Evolutionary conservation across 2,888 invertebrate species (phyloP).

Genomic region (Microplitis manilae): DNA sequence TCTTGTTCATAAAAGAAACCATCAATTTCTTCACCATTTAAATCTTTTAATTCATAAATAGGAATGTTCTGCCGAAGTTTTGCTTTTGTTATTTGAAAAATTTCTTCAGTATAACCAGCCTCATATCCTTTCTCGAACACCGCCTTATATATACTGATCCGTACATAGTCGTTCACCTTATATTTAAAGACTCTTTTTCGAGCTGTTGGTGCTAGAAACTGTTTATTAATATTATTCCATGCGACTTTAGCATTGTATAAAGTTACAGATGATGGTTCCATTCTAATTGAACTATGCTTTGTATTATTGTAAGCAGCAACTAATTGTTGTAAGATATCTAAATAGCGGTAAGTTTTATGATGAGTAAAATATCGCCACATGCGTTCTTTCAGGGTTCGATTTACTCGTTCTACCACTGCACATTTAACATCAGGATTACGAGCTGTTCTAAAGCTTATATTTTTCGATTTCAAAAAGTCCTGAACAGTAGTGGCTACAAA

Average conservation of each 20-base stretch:
- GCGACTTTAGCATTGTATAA: not conserved
- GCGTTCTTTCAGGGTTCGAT: not conserved
- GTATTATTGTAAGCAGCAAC: slow-evolving; percentile 52
- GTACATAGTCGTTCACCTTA: not conserved
- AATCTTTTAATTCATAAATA: slow-evolving; percentile 51
- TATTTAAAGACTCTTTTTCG: not conserved
- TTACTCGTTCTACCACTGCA: not conserved
- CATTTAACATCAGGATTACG: slow-evolving; percentile 9
- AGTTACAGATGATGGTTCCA: not conserved
- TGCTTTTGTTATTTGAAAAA: not conserved
- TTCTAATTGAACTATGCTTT: slow-evolving; percentile 45
- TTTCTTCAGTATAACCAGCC: slow-evolving; percentile 39
- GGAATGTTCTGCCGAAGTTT: slow-evolving; percentile 23
- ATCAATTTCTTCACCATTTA: slow-evolving; percentile 38
- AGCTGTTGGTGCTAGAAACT: not conserved
- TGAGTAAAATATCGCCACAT: not conserved
- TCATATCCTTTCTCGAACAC: slow-evolving; percentile 15
- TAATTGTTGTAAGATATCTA: slow-evolving; percentile 51
- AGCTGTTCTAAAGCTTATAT: not conserved
- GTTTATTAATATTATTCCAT: not conserved
- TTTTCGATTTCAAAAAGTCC: not conserved
- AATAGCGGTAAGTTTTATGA: slow-evolving; percentile 48
- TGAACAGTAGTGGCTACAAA: not conserved
- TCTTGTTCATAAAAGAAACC: slow-evolving; percentile 42
- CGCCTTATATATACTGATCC: slow-evolving; percentile 7